Evolutionary conservation across 2,888 invertebrate species (phyloP), one percentile per base, ranked within the genome.

Genomic region (Bombylius major): DNA sequence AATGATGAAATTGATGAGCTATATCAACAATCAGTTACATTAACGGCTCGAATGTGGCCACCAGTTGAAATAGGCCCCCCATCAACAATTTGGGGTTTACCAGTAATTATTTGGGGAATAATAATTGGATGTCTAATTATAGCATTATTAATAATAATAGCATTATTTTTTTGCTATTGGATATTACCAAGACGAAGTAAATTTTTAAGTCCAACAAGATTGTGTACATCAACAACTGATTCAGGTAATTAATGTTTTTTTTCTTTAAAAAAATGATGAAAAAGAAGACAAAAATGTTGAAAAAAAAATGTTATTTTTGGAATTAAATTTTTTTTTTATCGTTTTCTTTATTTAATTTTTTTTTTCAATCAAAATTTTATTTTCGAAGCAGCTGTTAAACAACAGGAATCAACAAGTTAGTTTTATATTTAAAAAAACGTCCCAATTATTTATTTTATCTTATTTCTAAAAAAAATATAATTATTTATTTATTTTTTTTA

Each of bases 1-100:
- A 57, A 58, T 46, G 57, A 58, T 48, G 57, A 59, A 48, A 54
- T 64, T 51, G 57, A 61, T 62, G 64, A 64, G 62, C 60, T 70
- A 54, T 70, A 68, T 60, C 66, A 69, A 60, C 69, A 69, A 64
- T 69, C 69, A 42, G 69, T 69, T 60, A 70, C 70, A 61, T 63
- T 70, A 65, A 69, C 68, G 60, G 70, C 69, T 51, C 68, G 67
- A 64, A 69, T 70, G 69, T 69, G 68, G 68, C 69, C 69, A 55
- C 61, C 63, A 48, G 57, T 62, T 59, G 62, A 62, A 60, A 61
- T 59, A 56, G 62, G 60, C 55, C 58, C 62, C 54, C 60, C 61
- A 45, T 60, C 59, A 55, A 61, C 59, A 46, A 58, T 58, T 58
- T 62, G 59, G 59, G 63, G 63, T 56, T 57, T 62, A 50, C 62